Conservation (phyloP, 2,888 invertebrate genomes). For the Lepidocyrtoides sp. region DNA sequence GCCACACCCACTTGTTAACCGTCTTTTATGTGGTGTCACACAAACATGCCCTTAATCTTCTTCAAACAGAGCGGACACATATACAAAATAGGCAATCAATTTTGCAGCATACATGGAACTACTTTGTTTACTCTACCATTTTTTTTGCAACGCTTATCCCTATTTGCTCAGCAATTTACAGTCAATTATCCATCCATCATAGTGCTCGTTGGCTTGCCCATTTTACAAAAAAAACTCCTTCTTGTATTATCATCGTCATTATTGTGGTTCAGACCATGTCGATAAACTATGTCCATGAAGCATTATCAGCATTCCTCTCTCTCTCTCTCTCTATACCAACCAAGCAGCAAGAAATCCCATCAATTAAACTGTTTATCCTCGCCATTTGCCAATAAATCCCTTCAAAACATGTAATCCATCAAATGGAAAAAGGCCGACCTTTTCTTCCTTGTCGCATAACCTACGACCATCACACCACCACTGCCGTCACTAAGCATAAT, state of each 20-base stretch:
- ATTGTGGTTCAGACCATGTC: no score
- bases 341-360: no score
- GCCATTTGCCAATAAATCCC: background rate
- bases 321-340: no score
- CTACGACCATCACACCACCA: background rate
- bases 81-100: background rate
- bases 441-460: background rate
- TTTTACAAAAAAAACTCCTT: no score
- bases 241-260: no score
- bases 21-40: no score
- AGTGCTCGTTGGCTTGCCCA: background rate
- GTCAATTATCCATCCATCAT: slow-evolving; percentile 26
- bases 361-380: slow-evolving; percentile 23
- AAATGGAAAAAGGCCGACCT: background rate
- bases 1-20: no score
- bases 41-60: no score
- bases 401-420: background rate
- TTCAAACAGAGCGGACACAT: no score
- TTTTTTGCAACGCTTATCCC: slow-evolving; percentile 28
- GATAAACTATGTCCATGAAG: no score
- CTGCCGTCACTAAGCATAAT: background rate
- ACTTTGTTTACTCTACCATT: background rate
- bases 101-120: background rate
- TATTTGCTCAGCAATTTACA: slow-evolving; percentile 46
- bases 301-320: no score